A percentile compares a stretch with the other conserved stretches of the same genome.
Conservation (phyloP, 2,113 vertebrate genomes). For the Setophaga kirtlandii region DNA sequence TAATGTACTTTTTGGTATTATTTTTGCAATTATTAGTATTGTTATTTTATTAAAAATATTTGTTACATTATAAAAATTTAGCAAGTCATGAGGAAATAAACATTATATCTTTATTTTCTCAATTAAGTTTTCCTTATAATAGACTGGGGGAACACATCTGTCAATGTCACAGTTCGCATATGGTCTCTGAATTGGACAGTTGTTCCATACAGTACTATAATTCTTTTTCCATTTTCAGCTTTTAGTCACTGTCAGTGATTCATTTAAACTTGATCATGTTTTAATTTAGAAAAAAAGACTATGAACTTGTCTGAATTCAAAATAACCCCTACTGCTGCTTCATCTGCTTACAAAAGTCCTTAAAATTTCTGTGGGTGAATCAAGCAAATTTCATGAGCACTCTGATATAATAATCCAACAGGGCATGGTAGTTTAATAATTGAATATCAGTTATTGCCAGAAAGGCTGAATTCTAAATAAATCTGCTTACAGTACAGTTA, state of each 20-base stretch:
- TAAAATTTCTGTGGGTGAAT: constrained; percentile 51
- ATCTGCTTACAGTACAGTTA: not conserved
- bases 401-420: constrained; percentile 35
- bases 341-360: constrained; percentile 16
- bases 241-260: constrained; percentile 32
- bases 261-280: constrained; percentile 31
- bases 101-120: constrained; percentile 11
- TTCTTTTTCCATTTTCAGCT: constrained; percentile 33
- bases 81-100: not conserved
- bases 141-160: constrained; percentile 41
- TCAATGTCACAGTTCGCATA: constrained; percentile 57
- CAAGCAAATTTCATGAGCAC: constrained; percentile 52
- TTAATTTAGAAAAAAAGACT: constrained; percentile 35
- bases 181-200: constrained; percentile 53
- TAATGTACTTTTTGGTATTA: not conserved
- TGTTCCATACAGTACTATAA: constrained; percentile 16
- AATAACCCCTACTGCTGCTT: constrained; percentile 5
- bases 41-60: not conserved
- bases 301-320: not conserved
- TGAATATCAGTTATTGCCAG: constrained; percentile 14
- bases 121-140: constrained; percentile 43
- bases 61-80: not conserved
- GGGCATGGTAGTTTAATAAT: constrained; percentile 14
- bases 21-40: not conserved
- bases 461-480: constrained; percentile 52